Evolutionary conservation across 2,888 invertebrate genomes (phyloP).

Genomic region (Campaea margaritaria): DNA sequence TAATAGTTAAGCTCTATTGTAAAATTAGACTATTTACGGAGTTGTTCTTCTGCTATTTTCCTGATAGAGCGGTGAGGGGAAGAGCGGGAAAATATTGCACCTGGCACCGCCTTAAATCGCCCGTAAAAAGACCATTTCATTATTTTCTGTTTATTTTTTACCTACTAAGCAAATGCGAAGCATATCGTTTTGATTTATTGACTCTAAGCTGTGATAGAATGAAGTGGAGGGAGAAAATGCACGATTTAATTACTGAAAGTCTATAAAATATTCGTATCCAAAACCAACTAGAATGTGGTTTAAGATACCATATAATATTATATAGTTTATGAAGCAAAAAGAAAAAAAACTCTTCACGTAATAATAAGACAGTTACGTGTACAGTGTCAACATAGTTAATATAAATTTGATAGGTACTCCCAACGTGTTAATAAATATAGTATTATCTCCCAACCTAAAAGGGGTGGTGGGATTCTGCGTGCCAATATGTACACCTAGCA

Average conservation of each 20-base stretch:
- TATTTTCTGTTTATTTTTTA: constrained; percentile 33
- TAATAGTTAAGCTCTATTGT: no score
- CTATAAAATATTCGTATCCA: no score
- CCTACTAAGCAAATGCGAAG: constrained; percentile 20
- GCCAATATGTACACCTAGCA: constrained; percentile 22
- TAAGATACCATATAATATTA: no score
- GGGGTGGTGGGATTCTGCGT: neutral
- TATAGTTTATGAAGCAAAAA: no score
- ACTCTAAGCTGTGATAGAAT: constrained; percentile 9
- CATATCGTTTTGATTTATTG: constrained; percentile 22
- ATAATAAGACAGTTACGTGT: no score
- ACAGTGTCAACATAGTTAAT: neutral
- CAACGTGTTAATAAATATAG: neutral
- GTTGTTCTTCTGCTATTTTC: constrained; percentile 14
- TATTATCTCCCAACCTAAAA: constrained; percentile 8
- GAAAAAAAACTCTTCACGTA: no score
- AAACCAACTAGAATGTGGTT: no score
- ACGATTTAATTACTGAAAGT: neutral
- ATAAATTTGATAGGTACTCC: neutral
- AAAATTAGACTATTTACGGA: neutral
- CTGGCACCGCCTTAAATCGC: constrained; percentile 38
- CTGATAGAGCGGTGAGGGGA: constrained; percentile 2
- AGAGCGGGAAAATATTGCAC: constrained; percentile 29
- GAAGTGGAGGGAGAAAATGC: neutral
- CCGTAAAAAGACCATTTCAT: constrained; percentile 37